Base-by-base conservation (phyloP, 2,113 vertebrate species). In the Octodon degus region DNA sequence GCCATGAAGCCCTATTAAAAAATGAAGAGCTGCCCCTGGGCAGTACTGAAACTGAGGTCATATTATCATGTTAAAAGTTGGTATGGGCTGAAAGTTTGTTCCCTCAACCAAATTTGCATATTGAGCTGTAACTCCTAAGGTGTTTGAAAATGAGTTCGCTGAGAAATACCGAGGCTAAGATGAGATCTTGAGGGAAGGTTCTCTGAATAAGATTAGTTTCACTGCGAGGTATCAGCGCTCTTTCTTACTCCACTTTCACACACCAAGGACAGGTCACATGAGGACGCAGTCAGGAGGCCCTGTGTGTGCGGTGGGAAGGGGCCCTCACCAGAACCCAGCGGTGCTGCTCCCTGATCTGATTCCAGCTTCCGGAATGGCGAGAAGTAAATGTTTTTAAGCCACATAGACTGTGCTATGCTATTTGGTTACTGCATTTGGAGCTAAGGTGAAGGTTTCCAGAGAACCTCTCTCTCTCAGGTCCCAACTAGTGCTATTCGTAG, bases 171-270 rank as follows among this genome's bases (percentile, higher is more conserved):
- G 60, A 82, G 27, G 22, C 30, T 68, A 43, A 53, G 43, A 82
- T 19, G 13, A 81, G 11, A 5, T 77, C 14, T 4, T 0, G 1
- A 65, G 72, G 65, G 37, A 14, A 70, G n/a, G 6, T 3, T 68
- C 20, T 76, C 4, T 0, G 30, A 10, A 37, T 37, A 20, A 11
- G 27, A 63, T 50, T 82, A n/a, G 30, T 72, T 58, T 40, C n/a
- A 34, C 53, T 85, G 27, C 1, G 7, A 84, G 14, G 55, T 7
- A 34, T 60, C 63, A 50, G 68, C 22, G n/a, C 24, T 47, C 20
- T 43, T 60, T n/a, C 12, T 55, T 32, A 24, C 27, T 47, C 50
- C 30, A 63, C 24, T 43, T 1, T 0, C 4, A 62, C 0, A 19
- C 0, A 8, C 40, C 30, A 8, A 1, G 47, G 50, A 50, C 85